Conservation (phyloP, 2,888 invertebrate species). For the Meliscaeva auricollis region DNA sequence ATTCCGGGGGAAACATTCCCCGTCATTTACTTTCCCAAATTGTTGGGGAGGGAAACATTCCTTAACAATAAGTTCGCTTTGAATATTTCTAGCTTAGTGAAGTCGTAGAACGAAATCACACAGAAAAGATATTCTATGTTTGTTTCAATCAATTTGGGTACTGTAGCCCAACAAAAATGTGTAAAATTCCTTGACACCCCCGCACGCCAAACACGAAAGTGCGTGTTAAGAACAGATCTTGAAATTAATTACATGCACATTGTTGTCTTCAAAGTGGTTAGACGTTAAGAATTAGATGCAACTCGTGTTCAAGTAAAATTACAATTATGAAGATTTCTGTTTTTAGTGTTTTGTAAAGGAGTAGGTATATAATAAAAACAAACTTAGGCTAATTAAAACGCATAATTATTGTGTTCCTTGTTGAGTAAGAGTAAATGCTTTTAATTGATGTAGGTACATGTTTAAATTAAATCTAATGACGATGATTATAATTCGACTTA, state of each 20-base stretch:
- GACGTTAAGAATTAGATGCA: no score
- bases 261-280: not conserved
- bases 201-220: not conserved
- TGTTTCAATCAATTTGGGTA: no score
- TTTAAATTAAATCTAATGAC: not conserved
- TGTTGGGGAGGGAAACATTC: no score
- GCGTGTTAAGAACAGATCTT: not conserved
- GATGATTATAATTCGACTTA: slow-evolving; percentile 12
- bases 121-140: no score
- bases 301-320: not conserved
- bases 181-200: not conserved
- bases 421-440: no score
- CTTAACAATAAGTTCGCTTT: no score
- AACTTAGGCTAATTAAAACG: not conserved
- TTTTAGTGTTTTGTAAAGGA: not conserved
- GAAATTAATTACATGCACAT: not conserved
- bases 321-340: not conserved
- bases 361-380: not conserved
- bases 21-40: no score
- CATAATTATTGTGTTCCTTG: not conserved
- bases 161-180: no score
- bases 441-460: not conserved
- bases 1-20: no score
- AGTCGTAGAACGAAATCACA: no score
- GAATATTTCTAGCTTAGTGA: no score